phyloP scores from a whole-genome alignment of 2,113 vertebrate genomes.

The Salvator merianae region DNA sequence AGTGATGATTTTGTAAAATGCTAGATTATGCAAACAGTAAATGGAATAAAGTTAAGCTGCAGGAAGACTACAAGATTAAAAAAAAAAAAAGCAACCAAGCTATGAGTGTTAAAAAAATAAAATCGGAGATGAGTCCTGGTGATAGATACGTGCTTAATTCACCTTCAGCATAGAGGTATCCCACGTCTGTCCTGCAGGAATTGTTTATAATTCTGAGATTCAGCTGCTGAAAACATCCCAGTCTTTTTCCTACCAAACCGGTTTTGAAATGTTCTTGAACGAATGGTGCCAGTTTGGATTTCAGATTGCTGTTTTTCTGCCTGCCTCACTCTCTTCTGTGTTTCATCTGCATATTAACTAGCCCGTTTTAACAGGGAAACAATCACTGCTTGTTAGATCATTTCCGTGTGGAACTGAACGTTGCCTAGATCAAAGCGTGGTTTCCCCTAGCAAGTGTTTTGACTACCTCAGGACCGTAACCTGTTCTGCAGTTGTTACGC shows the following conservation, averaged over 20 bases:
- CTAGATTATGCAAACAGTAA: constrained; percentile 15
- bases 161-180: neutral
- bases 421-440: neutral
- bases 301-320: no score
- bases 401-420: neutral
- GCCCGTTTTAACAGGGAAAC: neutral
- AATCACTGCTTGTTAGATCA: neutral
- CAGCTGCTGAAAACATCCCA: neutral
- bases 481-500: neutral
- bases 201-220: neutral
- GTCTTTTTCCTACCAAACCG: neutral
- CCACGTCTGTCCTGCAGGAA: neutral
- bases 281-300: neutral
- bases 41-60: constrained; percentile 5
- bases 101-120: neutral
- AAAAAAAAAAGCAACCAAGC: neutral
- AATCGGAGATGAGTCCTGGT: neutral
- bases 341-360: constrained; percentile 9
- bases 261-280: neutral
- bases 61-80: neutral
- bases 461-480: neutral
- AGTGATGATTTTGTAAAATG: constrained; percentile 9
- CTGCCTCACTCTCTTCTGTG: neutral
- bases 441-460: neutral
- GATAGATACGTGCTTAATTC: neutral